phyloP scores from a whole-genome alignment of 2,113 vertebrate genomes.

The Opisthocomus hoazin region DNA sequence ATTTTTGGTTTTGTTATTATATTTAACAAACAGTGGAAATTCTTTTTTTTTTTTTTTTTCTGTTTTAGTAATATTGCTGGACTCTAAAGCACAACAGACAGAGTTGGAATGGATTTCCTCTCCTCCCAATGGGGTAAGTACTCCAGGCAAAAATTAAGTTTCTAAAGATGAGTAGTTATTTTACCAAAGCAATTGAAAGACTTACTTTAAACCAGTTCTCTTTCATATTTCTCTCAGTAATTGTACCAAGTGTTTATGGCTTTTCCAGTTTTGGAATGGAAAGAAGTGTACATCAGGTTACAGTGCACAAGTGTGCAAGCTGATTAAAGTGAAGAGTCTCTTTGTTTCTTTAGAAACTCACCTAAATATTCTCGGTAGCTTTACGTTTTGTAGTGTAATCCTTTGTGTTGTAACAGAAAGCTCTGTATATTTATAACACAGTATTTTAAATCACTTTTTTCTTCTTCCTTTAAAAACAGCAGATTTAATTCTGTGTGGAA shows the following conservation, averaged over 20 bases:
- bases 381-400: slow-evolving; percentile 15
- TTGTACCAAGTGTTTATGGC: background rate
- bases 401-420: background rate
- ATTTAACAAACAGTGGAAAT: slow-evolving; percentile 21
- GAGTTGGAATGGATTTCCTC: slow-evolving; percentile 99
- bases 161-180: background rate
- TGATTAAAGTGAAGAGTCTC: slow-evolving; percentile 31
- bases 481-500: slow-evolving; percentile 23
- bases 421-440: background rate
- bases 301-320: background rate
- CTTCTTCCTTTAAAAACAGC: slow-evolving; percentile 11
- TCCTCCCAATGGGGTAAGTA: slow-evolving; percentile 95
- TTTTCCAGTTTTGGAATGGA: slow-evolving; percentile 25
- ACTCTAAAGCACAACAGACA: slow-evolving; percentile 99
- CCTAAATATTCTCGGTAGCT: background rate
- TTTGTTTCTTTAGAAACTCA: slow-evolving; percentile 28
- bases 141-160: background rate
- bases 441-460: slow-evolving; percentile 32
- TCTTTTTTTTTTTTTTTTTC: background rate
- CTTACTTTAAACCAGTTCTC: background rate
- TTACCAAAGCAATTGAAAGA: background rate
- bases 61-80: slow-evolving; percentile 91
- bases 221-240: background rate
- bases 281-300: background rate
- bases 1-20: background rate